phyloP scores from a whole-genome alignment of 2,888 invertebrate genomes.

The Abscondita cerata region DNA sequence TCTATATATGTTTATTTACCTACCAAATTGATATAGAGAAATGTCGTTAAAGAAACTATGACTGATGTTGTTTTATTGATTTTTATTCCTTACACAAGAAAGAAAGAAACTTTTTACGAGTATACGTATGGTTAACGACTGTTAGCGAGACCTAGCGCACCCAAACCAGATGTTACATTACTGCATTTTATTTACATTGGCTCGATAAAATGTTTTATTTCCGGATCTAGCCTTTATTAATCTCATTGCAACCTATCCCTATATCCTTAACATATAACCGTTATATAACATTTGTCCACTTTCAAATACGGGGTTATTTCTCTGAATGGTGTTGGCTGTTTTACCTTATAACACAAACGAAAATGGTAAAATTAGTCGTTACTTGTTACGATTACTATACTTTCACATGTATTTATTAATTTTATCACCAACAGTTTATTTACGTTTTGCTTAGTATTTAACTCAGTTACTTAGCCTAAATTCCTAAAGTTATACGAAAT shows the following conservation, averaged over 20 bases:
- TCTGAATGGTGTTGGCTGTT: constrained; percentile 10
- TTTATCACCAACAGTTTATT: too few species aligned
- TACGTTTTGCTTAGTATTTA: too few species aligned
- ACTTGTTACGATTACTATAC: not conserved
- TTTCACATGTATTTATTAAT: not conserved
- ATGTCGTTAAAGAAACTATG: too few species aligned
- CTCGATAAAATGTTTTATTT: constrained; percentile 31
- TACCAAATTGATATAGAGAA: too few species aligned
- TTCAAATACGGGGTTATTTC: constrained; percentile 16
- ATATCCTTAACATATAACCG: constrained; percentile 24
- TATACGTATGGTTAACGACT: constrained; percentile 30
- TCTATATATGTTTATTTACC: too few species aligned
- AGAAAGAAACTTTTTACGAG: constrained; percentile 29
- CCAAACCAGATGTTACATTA: constrained; percentile 26
- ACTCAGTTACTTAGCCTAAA: too few species aligned
- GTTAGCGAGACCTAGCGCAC: constrained; percentile 23
- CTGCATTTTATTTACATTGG: constrained; percentile 29
- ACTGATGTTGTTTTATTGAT: too few species aligned
- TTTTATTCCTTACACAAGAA: too few species aligned
- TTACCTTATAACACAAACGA: constrained; percentile 14
- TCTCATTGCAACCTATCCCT: constrained; percentile 23
- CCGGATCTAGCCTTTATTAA: constrained; percentile 23
- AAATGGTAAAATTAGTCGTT: constrained; percentile 12
- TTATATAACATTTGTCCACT: constrained; percentile 22
- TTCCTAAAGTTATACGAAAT: too few species aligned